Conservation (phyloP, 2,113 vertebrate genomes). For the Malurus alboscapulatus region DNA sequence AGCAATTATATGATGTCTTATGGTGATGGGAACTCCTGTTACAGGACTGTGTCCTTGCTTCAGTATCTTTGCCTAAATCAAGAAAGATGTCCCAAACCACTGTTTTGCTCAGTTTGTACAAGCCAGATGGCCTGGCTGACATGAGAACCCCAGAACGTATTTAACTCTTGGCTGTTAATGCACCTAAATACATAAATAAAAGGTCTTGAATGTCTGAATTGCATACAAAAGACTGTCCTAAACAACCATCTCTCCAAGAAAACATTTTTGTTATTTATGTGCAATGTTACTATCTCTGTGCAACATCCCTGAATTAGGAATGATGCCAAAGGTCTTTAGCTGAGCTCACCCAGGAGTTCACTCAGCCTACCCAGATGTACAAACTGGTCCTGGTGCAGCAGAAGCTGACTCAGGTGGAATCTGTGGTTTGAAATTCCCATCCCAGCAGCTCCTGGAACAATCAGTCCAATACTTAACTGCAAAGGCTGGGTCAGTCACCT, state of each 20-base stretch:
- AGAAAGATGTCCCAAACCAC: background rate
- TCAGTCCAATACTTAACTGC: background rate
- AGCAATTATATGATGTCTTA: background rate
- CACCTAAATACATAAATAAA: fast-evolving
- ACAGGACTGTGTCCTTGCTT: background rate
- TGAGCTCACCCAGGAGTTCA: background rate
- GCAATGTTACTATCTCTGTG: background rate
- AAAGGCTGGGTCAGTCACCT: background rate
- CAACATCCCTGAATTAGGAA: background rate
- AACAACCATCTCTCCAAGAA: background rate
- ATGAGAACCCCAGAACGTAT: background rate
- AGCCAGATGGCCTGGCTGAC: background rate
- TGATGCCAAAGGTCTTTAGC: fast-evolving
- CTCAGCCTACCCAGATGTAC: background rate
- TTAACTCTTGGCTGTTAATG: background rate
- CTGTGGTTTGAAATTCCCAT: background rate
- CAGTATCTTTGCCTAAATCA: background rate
- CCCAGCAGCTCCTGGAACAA: background rate
- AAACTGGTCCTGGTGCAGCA: background rate
- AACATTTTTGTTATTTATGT: background rate
- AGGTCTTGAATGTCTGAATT: background rate
- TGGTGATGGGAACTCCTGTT: background rate
- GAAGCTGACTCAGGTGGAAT: background rate
- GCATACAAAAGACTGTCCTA: background rate
- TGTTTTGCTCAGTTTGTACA: background rate